Percentiles rank a stretch among this genome's conserved stretches.
Conservation (phyloP, 2,888 invertebrate species). For the Tribolium freemani region DNA sequence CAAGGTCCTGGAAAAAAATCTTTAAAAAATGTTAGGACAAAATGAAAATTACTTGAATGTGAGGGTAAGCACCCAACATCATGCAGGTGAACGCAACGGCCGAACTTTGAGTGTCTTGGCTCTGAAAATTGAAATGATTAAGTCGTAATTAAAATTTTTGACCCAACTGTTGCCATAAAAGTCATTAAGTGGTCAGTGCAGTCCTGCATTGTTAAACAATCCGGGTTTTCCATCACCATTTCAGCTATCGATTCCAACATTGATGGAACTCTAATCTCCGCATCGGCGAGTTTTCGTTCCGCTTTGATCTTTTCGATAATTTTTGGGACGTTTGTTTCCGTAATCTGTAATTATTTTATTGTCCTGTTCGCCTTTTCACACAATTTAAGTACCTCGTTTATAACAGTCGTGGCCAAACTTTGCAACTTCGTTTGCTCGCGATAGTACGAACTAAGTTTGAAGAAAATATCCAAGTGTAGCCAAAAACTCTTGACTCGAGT, state of each 20-base stretch:
- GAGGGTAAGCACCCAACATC: slow-evolving; percentile 20
- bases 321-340: slow-evolving; percentile 5
- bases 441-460: not conserved
- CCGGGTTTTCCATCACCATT: slow-evolving; percentile 8
- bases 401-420: not conserved
- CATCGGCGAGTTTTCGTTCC: not conserved
- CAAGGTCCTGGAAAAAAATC: slow-evolving; percentile 25
- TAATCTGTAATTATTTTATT: not conserved
- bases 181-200: slow-evolving; percentile 28
- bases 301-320: slow-evolving; percentile 1
- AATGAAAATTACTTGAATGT: slow-evolving; percentile 7
- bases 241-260: slow-evolving; percentile 17
- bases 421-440: slow-evolving; percentile 9
- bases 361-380: not conserved
- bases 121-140: slow-evolving; percentile 1
- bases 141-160: not conserved
- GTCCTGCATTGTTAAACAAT: slow-evolving; percentile 6
- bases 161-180: slow-evolving; percentile 17
- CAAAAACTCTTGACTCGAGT: slow-evolving; percentile 15
- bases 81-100: slow-evolving; percentile 23
- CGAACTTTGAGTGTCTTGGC: slow-evolving; percentile 34
- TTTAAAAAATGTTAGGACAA: not conserved
- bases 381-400: slow-evolving; percentile 15
- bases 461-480: slow-evolving; percentile 13
- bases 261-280: not conserved